Conservation (phyloP, 2,888 invertebrate species). For the Polydrusus pterygomalis region DNA sequence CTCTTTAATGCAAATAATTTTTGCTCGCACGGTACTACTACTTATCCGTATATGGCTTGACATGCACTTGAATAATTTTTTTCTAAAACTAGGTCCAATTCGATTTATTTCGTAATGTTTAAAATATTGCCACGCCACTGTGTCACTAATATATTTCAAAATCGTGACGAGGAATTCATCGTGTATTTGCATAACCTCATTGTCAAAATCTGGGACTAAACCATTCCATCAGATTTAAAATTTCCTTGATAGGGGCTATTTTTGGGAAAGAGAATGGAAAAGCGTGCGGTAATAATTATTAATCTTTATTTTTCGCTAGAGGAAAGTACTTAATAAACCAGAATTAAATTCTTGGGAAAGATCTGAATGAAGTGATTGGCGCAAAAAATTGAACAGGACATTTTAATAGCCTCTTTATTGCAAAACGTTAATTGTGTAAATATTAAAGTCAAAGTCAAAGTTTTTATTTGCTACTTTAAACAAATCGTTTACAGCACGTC, state of each 20-base stretch:
- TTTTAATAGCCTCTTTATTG: no score
- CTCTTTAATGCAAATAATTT: no score
- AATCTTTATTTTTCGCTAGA: not conserved
- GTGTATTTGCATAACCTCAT: constrained; percentile 14
- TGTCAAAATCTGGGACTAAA: constrained; percentile 8
- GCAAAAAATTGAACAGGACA: no score
- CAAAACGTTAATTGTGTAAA: no score
- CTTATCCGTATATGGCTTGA: no score
- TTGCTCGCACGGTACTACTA: no score
- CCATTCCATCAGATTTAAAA: constrained; percentile 9
- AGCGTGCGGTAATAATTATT: not conserved
- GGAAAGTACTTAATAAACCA: not conserved
- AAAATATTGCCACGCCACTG: not conserved
- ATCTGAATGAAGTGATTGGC: not conserved
- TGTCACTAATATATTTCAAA: not conserved
- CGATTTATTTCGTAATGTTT: not conserved
- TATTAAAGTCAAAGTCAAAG: no score
- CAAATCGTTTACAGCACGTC: no score
- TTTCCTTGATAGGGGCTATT: constrained; percentile 3
- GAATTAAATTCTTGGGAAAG: not conserved
- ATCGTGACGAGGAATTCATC: constrained; percentile 1
- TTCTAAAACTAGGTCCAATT: no score
- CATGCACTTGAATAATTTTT: no score
- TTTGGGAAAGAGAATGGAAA: not conserved
- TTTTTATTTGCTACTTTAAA: no score